Evolutionary conservation across 1,140 invertebrate genomes (phyloP).

Genomic region (Zaprionus africanus): DNA sequence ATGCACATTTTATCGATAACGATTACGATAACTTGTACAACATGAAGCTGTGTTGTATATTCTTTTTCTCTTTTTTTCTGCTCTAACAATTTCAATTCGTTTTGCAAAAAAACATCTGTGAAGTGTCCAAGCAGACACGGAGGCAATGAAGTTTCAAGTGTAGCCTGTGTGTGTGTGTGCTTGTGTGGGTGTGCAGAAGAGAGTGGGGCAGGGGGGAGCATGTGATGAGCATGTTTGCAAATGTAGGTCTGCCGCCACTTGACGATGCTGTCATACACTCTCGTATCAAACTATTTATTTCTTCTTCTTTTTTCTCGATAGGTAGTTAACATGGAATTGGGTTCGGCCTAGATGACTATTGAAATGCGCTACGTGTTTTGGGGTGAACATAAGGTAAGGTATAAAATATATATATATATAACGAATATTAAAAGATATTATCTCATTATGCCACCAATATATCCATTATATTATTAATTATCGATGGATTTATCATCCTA

Average conservation of each 20-base stretch:
- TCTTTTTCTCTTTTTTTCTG: neutral
- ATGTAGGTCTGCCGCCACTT: constrained; percentile 49
- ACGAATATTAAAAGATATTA: too few species aligned
- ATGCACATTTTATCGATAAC: constrained; percentile 39
- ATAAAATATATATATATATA: too few species aligned
- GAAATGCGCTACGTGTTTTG: neutral
- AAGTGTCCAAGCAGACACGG: constrained; percentile 58
- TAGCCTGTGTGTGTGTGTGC: constrained; percentile 30
- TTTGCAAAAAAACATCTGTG: constrained; percentile 54
- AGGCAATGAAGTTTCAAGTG: constrained; percentile 63
- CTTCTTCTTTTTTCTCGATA: constrained; percentile 5
- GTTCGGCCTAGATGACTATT: neutral
- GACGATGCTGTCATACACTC: constrained; percentile 54
- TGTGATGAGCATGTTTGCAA: neutral
- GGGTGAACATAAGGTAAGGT: too few species aligned
- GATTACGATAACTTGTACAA: constrained; percentile 58
- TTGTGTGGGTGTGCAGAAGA: constrained; percentile 6
- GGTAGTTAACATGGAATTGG: neutral
- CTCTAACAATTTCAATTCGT: constrained; percentile 33
- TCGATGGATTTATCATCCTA: too few species aligned
- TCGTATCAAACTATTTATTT: constrained; percentile 43
- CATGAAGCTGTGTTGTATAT: constrained; percentile 3
- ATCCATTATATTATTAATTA: too few species aligned
- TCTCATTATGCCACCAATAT: too few species aligned
- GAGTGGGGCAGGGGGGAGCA: constrained; percentile 11